These are phyloP conservation scores for Gymnocheta viridis DNA, from an alignment of 2,888 invertebrate genomes.

Conservation along the genomic window DNA sequence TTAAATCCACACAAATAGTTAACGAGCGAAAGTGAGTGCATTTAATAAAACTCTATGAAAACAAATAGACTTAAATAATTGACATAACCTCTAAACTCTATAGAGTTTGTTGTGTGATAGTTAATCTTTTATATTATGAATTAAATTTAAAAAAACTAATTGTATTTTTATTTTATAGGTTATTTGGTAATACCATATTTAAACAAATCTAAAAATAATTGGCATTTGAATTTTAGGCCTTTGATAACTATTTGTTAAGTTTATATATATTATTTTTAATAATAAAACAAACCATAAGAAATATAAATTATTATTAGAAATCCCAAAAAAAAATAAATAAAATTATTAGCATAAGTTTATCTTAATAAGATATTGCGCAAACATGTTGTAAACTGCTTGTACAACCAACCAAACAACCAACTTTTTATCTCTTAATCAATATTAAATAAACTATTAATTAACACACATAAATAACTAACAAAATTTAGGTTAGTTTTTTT, in stretches of 20 bases:
- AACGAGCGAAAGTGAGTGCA: background rate
- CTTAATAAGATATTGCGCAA: slow-evolving; percentile 60
- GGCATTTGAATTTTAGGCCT: slow-evolving; percentile 63
- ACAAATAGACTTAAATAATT: background rate
- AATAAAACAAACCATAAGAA: slow-evolving; percentile 10
- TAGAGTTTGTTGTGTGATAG: slow-evolving; percentile 14
- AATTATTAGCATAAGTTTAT: slow-evolving; percentile 57
- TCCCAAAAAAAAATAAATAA: slow-evolving; percentile 31
- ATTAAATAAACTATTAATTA: slow-evolving; percentile 40
- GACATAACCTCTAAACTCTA: background rate
- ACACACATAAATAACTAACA: slow-evolving; percentile 48
- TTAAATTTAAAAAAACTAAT: background rate
- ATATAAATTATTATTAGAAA: slow-evolving; percentile 33
- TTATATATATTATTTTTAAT: slow-evolving; percentile 46
- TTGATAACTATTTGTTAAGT: slow-evolving; percentile 66
- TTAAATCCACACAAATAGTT: background rate
- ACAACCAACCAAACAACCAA: slow-evolving; percentile 50
- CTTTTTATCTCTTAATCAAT: slow-evolving; percentile 47
- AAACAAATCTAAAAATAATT: slow-evolving; percentile 53
- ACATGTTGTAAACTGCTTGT: slow-evolving; percentile 50
- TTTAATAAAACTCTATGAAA: slow-evolving; percentile 10
- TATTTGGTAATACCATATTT: slow-evolving; percentile 36
- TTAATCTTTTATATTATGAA: slow-evolving; percentile 3
- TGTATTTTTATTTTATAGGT: slow-evolving; percentile 48
- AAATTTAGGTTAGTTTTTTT: slow-evolving; percentile 62